Evolutionary conservation across 2,888 invertebrate species (phyloP), one percentile per base, ranked within the genome.

Genomic region (Drosophila leonis): DNA sequence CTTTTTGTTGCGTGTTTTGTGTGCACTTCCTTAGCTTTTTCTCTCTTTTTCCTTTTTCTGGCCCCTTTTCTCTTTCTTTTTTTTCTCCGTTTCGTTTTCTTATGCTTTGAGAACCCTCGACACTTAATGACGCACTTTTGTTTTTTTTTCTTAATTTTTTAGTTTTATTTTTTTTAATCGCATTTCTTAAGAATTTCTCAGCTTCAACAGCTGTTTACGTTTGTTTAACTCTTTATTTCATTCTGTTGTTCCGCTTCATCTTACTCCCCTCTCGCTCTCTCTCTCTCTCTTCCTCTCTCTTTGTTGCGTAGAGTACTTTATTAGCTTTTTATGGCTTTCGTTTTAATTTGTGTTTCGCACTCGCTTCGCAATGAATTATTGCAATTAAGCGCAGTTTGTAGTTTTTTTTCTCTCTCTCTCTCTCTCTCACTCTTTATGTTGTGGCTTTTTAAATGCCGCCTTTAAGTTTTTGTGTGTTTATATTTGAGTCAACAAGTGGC

Each of bases 351-450:
- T 72, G 60, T 72, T 59, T 75, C 67, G 67, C 64, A 65, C 70
- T 72, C 48, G 83, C 74, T 72, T 72, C 77, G 79, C 78, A 84
- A 82, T 85, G 83, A 88, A 84, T 79, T 86, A 89, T 88, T 89
- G 88, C 88, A 88, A 89, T 89, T 89, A 88, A 84, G 80, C 82
- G 73, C 76, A 73, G 69, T 65, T 77, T 56, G 51, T 33, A 13
- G 33, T 10, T 15, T n/a, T 7, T 7, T n/a, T 15, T 35, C 13
- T 35, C 42, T 18, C 13, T 27, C 46, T 13, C 27, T 13, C 27
- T 27, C 46, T 31, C 33, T 61, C 18, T 44, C 27, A 10, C 20
- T 69, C 5, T 29, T 18, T 20, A 49, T 84, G 87, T 82, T 83
- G 80, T 83, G 73, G 72, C 82, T 74, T 78, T 85, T 85, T 64